These are phyloP conservation scores for Horisme vitalbata DNA, from an alignment of 2,888 invertebrate genomes.

Conservation along the genomic window DNA sequence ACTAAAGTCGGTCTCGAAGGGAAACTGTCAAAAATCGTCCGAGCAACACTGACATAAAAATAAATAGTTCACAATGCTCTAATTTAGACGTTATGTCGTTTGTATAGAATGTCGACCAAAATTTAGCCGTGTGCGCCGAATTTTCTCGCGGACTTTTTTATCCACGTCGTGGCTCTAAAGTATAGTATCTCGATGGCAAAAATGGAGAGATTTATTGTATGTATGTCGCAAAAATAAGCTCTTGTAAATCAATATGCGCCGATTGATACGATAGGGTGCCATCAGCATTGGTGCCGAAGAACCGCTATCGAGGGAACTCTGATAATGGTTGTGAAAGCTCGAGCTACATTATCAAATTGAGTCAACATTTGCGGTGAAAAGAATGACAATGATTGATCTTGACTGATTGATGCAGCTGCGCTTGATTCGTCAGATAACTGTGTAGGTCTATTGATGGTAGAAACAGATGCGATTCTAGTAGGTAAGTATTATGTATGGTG, in stretches of 20 bases:
- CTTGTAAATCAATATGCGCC: conserved; percentile 65
- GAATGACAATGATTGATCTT: conserved; percentile 55
- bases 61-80: too few relatives aligned
- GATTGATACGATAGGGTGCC: conserved; percentile 58
- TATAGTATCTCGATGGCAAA: too few relatives aligned
- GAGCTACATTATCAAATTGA: conserved; percentile 42
- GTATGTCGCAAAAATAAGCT: conserved; percentile 56
- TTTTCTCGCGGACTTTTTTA: too few relatives aligned
- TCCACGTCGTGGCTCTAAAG: too few relatives aligned
- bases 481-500: conserved; percentile 16
- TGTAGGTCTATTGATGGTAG: conserved; percentile 39
- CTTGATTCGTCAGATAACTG: conserved; percentile 31
- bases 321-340: conserved; percentile 66
- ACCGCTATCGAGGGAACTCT: conserved; percentile 48
- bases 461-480: conserved; percentile 39
- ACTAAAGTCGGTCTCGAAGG: too few relatives aligned
- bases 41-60: too few relatives aligned
- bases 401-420: conserved; percentile 39
- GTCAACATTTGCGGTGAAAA: conserved; percentile 43
- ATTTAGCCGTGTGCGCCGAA: too few relatives aligned
- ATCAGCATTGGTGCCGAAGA: conserved; percentile 50
- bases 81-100: too few relatives aligned
- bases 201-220: conserved; percentile 62
- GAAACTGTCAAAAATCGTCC: too few relatives aligned
- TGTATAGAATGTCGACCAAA: too few relatives aligned